A percentile compares a stretch with the other conserved stretches of the same genome.
phyloP scores from a whole-genome alignment of 2,888 invertebrate species.

The Euplagia quadripunctaria region DNA sequence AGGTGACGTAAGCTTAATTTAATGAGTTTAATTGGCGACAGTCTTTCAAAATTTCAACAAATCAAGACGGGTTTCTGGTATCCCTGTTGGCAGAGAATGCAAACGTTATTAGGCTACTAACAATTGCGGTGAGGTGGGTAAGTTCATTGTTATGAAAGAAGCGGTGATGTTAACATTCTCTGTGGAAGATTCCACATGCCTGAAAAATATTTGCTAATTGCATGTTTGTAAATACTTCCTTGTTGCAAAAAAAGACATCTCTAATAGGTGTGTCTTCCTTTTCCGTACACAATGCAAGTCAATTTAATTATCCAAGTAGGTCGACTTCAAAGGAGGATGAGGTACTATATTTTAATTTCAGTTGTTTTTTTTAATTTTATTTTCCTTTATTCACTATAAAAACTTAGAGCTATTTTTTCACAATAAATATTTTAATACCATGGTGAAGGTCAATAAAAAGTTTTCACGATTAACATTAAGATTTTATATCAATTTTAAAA shows the following conservation, averaged over 20 bases:
- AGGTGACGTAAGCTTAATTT: neutral
- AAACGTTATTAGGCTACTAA: neutral
- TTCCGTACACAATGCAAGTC: neutral
- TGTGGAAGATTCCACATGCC: neutral
- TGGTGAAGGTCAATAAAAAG: too few species aligned
- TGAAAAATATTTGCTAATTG: neutral
- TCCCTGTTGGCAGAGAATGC: neutral
- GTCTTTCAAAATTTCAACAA: neutral
- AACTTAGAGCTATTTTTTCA: too few species aligned
- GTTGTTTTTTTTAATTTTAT: too few species aligned
- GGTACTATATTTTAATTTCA: too few species aligned
- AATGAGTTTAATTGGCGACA: constrained; percentile 5
- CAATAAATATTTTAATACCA: too few species aligned
- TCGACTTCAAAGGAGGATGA: neutral
- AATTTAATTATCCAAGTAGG: neutral
- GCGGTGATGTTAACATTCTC: neutral
- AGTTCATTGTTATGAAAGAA: neutral
- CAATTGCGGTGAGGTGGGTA: neutral
- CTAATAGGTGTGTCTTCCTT: neutral
- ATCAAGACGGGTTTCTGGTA: neutral
- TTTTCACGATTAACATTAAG: too few species aligned
- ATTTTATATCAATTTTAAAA: too few species aligned
- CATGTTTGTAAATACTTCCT: neutral
- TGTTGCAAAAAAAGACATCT: neutral
- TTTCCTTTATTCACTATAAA: too few species aligned